Conservation (phyloP, 2,113 vertebrate genomes). For the Embiotoca jacksoni region DNA sequence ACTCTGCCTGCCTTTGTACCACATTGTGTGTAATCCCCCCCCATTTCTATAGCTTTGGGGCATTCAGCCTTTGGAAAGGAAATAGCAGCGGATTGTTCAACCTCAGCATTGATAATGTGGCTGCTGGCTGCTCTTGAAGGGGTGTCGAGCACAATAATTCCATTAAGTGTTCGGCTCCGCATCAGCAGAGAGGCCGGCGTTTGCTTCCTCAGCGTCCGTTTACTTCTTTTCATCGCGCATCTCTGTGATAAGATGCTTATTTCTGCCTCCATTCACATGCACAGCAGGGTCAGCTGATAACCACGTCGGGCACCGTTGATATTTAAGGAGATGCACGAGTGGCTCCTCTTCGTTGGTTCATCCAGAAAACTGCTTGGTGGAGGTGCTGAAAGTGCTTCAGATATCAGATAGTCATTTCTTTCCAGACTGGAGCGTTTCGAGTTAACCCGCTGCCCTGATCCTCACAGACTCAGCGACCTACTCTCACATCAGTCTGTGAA, state of each 20-base stretch:
- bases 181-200: constrained; percentile 27
- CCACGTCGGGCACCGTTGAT: constrained; percentile 28
- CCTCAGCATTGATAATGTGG: constrained; percentile 50
- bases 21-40: constrained; percentile 36
- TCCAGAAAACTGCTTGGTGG: neutral
- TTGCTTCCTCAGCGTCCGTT: constrained; percentile 36
- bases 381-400: neutral
- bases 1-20: constrained; percentile 16
- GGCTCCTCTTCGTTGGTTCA: constrained; percentile 3
- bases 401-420: neutral
- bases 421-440: constrained; percentile 2
- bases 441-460: neutral
- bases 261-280: constrained; percentile 49
- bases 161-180: constrained; percentile 40
- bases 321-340: constrained; percentile 19
- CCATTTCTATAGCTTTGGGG: constrained; percentile 49
- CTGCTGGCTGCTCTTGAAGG: constrained; percentile 43
- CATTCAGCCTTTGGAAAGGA: constrained; percentile 31
- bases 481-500: constrained; percentile 13
- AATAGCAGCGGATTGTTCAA: constrained; percentile 39
- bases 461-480: constrained; percentile 15
- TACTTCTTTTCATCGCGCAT: constrained; percentile 26
- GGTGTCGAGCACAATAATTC: constrained; percentile 42
- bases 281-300: constrained; percentile 47
- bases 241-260: constrained; percentile 35